Conservation (phyloP, 2,113 vertebrate species). For the Chlorodrepanis virens region DNA sequence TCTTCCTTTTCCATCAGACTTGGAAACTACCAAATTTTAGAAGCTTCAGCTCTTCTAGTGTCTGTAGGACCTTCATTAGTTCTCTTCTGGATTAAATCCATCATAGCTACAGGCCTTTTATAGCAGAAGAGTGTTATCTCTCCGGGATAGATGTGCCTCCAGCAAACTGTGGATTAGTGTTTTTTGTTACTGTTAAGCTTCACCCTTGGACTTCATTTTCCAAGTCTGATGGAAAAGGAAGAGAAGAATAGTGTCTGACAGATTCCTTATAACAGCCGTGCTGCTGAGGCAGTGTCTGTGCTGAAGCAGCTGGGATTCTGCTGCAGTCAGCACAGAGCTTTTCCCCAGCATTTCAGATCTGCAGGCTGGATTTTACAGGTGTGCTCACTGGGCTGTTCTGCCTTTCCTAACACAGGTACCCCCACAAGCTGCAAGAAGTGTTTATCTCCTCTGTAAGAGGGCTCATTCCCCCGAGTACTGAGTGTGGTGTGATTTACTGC, state of each 20-base stretch:
- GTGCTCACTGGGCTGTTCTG: not conserved
- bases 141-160: not conserved
- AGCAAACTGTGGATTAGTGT: not conserved
- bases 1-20: not conserved
- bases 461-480: not conserved
- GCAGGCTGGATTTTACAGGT: not conserved
- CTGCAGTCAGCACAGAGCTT: not conserved
- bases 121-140: not conserved
- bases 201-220: not conserved
- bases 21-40: not conserved
- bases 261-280: not conserved
- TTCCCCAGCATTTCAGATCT: not conserved
- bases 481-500: not conserved
- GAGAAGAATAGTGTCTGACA: not conserved
- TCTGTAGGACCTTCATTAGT: not conserved
- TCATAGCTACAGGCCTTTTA: not conserved
- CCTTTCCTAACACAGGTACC: fast-evolving
- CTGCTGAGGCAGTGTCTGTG: not conserved
- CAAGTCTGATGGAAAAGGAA: not conserved
- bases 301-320: not conserved
- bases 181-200: not conserved
- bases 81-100: not conserved
- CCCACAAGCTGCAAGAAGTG: not conserved
- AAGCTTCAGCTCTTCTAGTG: not conserved
- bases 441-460: not conserved